Conservation (phyloP, 2,888 invertebrate genomes). For the Lithophane socia region DNA sequence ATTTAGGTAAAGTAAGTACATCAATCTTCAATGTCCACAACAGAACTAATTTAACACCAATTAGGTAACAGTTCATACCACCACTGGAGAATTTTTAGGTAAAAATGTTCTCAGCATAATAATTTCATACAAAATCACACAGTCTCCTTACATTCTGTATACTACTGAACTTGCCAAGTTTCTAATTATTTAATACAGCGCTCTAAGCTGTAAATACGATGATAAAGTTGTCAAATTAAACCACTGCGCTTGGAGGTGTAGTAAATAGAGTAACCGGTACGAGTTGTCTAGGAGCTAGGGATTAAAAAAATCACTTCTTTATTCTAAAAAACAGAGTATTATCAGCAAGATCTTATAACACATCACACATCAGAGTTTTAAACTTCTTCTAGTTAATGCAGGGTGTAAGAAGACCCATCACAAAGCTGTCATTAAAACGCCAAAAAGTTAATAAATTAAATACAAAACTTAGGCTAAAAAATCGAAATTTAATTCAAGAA, state of each 20-base stretch:
- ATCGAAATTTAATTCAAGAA: too few relatives aligned
- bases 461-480: too few relatives aligned
- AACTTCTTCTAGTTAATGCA: background rate
- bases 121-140: background rate
- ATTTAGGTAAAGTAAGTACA: too few relatives aligned
- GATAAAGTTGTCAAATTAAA: conserved; percentile 51
- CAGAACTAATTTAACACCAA: too few relatives aligned
- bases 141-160: background rate
- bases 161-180: background rate
- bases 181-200: conserved; percentile 30
- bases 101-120: background rate
- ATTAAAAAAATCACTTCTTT: too few relatives aligned
- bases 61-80: background rate
- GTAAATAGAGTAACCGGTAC: conserved; percentile 6
- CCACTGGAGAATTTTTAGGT: background rate
- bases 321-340: background rate
- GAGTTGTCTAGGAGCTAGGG: conserved; percentile 6
- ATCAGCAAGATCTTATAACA: background rate
- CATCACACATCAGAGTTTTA: background rate
- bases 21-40: too few relatives aligned
- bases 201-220: conserved; percentile 22
- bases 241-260: conserved; percentile 19
- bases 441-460: too few relatives aligned
- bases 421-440: background rate
- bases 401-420: background rate